phyloP scores from a whole-genome alignment of 2,113 vertebrate species.

The Platanista minor region DNA sequence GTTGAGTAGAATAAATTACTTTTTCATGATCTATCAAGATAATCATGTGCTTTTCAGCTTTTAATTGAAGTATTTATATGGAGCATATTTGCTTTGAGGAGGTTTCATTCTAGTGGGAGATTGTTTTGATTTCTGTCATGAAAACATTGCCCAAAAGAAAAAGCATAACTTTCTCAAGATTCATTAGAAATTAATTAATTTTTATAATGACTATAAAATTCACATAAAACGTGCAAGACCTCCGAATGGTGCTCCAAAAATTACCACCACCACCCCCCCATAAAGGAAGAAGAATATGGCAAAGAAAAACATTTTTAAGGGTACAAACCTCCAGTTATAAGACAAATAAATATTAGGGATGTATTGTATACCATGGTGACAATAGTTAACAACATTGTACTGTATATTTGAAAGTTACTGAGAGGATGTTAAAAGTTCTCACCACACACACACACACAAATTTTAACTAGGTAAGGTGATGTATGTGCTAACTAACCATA shows the following conservation, averaged over 20 bases:
- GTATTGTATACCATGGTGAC: not conserved
- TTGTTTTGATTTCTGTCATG: not conserved
- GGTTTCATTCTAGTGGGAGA: not conserved
- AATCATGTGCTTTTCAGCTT: not conserved
- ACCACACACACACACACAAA: not conserved
- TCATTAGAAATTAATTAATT: not conserved
- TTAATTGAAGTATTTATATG: not conserved
- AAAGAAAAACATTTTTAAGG: not conserved
- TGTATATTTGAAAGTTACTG: not conserved
- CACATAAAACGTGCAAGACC: not conserved
- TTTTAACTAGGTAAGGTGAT: not conserved
- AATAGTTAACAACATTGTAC: not conserved
- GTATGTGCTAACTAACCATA: not conserved
- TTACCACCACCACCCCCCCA: not conserved
- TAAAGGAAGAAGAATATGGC: not conserved
- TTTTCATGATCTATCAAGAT: not conserved
- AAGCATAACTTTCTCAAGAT: not conserved
- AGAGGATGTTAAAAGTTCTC: not conserved
- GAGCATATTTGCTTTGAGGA: not conserved
- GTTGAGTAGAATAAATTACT: not conserved
- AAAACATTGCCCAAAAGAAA: not conserved
- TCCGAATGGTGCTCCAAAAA: not conserved
- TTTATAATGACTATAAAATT: not conserved
- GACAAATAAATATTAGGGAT: not conserved
- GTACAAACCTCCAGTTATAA: not conserved